Evolutionary conservation across 2,797 vertebrate genomes (phyloP), one percentile per base, ranked within the genome.

Genomic region (Clarias laeviceps): DNA sequence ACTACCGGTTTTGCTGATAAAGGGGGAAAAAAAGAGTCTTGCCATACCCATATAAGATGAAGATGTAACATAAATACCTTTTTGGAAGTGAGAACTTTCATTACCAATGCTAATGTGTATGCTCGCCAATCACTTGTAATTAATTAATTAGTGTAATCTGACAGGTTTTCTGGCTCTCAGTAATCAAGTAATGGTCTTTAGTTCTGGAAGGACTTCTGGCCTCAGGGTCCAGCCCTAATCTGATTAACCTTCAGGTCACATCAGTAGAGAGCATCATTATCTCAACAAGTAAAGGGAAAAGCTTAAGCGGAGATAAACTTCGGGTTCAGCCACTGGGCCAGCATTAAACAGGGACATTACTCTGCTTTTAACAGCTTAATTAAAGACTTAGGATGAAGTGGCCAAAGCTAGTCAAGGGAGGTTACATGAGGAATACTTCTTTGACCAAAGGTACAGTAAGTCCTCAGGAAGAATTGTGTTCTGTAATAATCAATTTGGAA

Each of bases 351-450:
- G 88, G 82, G 91, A 83, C 90, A 83, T 90, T 87, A 87, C 89
- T 90, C 90, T 91, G 88, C 92, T 88, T 91, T 85, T 90, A 90
- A 91, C 92, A 93, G 82, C 93, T 93, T 94, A 94, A 94, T 92
- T 89, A 90, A 90, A 90, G 76, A 82, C 85, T 68, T 54, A 50
- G 76, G 89, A 92, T 84, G 88, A 91, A 65, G 69, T 27, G 89
- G 85, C 86, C 91, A 89, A 89, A 93, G 83, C 64, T 22, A 85
- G 87, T 78, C 73, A 90, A 85, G 14, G 80, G 79, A 86, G 86
- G 83, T 87, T 68, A 87, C 88, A 77, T 87, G 61, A 7, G 61
- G 88, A 85, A 84, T 78, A 83, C 82, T 57, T 76, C 72, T 76
- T 61, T 65, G 57, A 80, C 57, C 66, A 37, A 34, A 59, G 37